Base-by-base conservation (phyloP, 2,113 vertebrate species). In the Morphnarchus princeps region DNA sequence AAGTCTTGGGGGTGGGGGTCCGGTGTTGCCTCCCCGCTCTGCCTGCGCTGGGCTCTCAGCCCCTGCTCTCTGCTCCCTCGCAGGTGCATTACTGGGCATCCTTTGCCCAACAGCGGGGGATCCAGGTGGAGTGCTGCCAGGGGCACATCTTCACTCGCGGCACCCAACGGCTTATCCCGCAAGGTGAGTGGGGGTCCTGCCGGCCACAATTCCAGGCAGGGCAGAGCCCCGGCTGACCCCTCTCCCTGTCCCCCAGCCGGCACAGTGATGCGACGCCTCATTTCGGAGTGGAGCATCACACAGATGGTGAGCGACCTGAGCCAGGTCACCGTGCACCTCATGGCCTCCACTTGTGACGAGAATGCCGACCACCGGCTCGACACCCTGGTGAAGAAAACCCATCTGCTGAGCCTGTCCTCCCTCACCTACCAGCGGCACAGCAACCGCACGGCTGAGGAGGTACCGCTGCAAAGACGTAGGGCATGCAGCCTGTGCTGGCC, bases 41-140 rank as follows among this genome's bases (percentile, higher is more conserved):
- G 40, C 49, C 49, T 40, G 50, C 2, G 0, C 79, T 72, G 16
- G 58, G 78, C 74, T 82, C 85, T 86, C 45, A 94, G 40, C 36
- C 24, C 12, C 32, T 42, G 69, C 67, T 82, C 3, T 89, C 47
- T 66, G n/a, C 52, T 72, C 45, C 11, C 29, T 88, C 2, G 2
- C 92, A 99, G 99, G 99, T 99, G 61, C 99, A 99, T 97, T 99
- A 99, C 84, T 99, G 99, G 99, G 99, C 99, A 31, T 99, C 99
- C 36, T 99, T 99, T 59, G 99, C 99, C 42, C 99, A 99, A 98
- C 99, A 99, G 89, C 98, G 99, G 26, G 99, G 99, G 2, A 98
- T 99, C 95, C 99, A 99, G 95, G 98, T 99, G 94, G 99, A 99
- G 74, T 99, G 99, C 79, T 99, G 98, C 90, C 99, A 99, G 90